Percentiles rank a stretch among this genome's conserved stretches.
Conservation (phyloP, 2,113 vertebrate species). For the Anthoscopus minutus region DNA sequence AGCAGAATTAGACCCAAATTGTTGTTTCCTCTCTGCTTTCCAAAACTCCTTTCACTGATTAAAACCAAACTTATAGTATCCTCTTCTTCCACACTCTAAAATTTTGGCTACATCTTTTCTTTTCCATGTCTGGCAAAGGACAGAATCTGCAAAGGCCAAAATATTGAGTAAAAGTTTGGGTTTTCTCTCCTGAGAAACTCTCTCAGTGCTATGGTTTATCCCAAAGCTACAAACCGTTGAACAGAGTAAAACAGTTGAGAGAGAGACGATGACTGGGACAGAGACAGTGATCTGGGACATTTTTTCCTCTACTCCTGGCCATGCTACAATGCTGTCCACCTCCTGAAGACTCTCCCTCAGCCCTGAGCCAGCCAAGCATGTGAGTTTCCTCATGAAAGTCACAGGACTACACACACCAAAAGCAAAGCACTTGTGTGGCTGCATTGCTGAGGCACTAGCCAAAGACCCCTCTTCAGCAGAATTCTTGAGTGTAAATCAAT, state of each 20-base stretch:
- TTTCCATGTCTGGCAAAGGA: slow-evolving; percentile 5
- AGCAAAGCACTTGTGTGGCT: not conserved
- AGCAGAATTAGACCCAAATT: slow-evolving; percentile 4
- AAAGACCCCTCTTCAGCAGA: not conserved
- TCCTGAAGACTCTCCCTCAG: not conserved
- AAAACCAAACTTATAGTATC: slow-evolving; percentile 5
- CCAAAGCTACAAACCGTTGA: not conserved
- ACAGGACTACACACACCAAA: not conserved
- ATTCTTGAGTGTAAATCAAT: not conserved
- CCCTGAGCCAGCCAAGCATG: not conserved
- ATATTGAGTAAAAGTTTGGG: not conserved
- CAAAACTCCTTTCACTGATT: not conserved
- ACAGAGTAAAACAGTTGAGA: not conserved
- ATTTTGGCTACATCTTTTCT: not conserved
- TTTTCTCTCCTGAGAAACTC: not conserved
- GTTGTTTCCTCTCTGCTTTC: slow-evolving; percentile 24
- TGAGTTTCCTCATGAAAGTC: slow-evolving; percentile 16
- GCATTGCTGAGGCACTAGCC: not conserved
- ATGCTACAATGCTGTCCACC: fast-evolving
- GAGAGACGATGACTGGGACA: not conserved
- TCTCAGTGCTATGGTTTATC: not conserved
- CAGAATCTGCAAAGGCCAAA: slow-evolving; percentile 4
- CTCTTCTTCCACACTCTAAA: not conserved
- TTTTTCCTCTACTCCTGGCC: not conserved
- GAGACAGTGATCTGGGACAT: not conserved